These are phyloP conservation scores for Glaucopsyche alexis DNA, from an alignment of 2,888 invertebrate species.

Conservation along the genomic window DNA sequence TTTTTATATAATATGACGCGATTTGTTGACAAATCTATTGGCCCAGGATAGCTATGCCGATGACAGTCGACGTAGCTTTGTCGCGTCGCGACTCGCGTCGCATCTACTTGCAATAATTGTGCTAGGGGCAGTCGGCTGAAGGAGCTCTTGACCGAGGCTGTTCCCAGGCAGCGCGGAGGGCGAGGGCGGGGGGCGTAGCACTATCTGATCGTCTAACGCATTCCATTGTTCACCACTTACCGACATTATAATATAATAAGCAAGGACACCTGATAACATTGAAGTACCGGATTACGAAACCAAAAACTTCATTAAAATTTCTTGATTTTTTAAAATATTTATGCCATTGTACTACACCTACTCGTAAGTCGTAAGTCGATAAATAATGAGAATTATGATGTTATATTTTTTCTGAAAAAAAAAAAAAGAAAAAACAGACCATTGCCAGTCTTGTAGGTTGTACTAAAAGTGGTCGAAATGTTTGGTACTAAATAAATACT, in stretches of 20 bases:
- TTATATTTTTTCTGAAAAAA: no score
- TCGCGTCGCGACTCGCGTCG: no score
- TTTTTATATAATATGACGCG: no score
- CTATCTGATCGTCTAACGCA: conserved; percentile 17
- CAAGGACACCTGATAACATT: conserved; percentile 26
- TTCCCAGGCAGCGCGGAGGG: conserved; percentile 8
- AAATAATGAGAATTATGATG: no score
- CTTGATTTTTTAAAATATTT: conserved; percentile 5
- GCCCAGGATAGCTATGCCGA: no score
- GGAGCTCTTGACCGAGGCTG: conserved; percentile 21
- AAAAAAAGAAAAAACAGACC: no score
- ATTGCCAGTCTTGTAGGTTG: no score
- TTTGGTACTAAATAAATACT: no score
- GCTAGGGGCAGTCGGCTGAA: background rate
- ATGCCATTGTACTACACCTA: conserved; percentile 8
- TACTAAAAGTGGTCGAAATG: no score
- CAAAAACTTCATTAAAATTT: conserved; percentile 24
- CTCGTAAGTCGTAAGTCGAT: no score
- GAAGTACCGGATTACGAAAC: conserved; percentile 15
- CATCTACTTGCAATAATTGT: background rate
- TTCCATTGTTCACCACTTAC: conserved; percentile 23
- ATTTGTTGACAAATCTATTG: no score
- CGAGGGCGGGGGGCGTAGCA: background rate
- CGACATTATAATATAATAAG: conserved; percentile 25
- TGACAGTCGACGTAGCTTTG: no score